phyloP scores from a whole-genome alignment of 2,113 vertebrate genomes.

The Macquaria australasica region DNA sequence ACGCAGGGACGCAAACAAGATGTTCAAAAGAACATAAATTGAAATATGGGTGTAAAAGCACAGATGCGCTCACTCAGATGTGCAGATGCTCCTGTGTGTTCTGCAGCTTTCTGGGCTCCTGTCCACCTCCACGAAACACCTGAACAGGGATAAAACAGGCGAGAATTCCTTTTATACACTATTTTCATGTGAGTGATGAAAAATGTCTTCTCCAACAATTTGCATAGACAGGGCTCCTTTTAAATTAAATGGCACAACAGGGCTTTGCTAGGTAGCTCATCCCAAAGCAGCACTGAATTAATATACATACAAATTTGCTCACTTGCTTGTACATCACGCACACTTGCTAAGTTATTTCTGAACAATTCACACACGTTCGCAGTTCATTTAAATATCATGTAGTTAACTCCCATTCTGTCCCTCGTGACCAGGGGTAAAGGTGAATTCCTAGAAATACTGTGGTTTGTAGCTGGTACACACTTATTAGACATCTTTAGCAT shows the following conservation, averaged over 20 bases:
- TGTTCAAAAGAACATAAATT: conserved; percentile 44
- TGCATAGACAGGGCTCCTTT: conserved; percentile 23
- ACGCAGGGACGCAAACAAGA: conserved; percentile 33
- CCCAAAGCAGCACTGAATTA: conserved; percentile 25
- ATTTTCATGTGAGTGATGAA: conserved; percentile 27
- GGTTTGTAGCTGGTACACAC: neutral
- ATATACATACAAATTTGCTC: conserved; percentile 47
- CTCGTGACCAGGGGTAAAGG: neutral
- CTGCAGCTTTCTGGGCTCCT: conserved; percentile 21
- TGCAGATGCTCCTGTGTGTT: conserved; percentile 23
- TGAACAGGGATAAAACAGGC: conserved; percentile 30
- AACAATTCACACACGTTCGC: conserved; percentile 1
- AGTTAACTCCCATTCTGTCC: neutral
- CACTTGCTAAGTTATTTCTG: conserved; percentile 13
- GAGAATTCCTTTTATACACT: conserved; percentile 10
- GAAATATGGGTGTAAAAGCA: conserved; percentile 29
- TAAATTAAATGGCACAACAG: conserved; percentile 36
- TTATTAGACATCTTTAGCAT: neutral
- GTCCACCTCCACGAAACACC: conserved; percentile 34
- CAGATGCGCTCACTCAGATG: conserved; percentile 60
- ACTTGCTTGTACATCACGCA: conserved; percentile 34
- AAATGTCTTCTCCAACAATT: conserved; percentile 41
- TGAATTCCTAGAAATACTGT: neutral
- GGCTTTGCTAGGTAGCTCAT: conserved; percentile 28
- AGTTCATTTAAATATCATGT: conserved; percentile 26